These are phyloP conservation scores for Temnothorax unifasciatus DNA, from an alignment of 2,888 invertebrate genomes.

Conservation along the genomic window DNA sequence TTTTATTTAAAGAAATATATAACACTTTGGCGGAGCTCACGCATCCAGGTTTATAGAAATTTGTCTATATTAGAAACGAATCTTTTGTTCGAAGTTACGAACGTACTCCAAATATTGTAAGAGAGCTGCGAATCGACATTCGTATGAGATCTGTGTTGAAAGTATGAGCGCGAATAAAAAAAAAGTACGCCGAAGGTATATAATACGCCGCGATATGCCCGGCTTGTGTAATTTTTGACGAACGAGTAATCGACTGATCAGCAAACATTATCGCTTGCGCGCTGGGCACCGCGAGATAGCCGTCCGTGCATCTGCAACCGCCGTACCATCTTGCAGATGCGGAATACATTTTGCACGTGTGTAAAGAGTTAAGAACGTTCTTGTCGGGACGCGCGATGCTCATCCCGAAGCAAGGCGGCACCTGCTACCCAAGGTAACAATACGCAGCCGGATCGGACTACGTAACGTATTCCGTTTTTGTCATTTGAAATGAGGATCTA, in stretches of 20 bases:
- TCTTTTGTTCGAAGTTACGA: background rate
- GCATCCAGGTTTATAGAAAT: too few species aligned
- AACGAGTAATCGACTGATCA: slow-evolving; percentile 13
- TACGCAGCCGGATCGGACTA: slow-evolving; percentile 65
- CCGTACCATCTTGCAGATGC: slow-evolving; percentile 73
- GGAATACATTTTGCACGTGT: slow-evolving; percentile 67
- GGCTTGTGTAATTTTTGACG: slow-evolving; percentile 3
- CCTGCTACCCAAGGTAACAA: slow-evolving; percentile 75
- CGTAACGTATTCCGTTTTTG: slow-evolving; percentile 56
- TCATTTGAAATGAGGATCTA: slow-evolving; percentile 46
- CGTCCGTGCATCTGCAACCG: slow-evolving; percentile 67
- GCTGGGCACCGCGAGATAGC: slow-evolving; percentile 10
- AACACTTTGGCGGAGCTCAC: background rate
- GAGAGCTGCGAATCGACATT: background rate
- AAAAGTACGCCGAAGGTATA: background rate
- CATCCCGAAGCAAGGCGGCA: slow-evolving; percentile 73
- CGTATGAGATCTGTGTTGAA: background rate
- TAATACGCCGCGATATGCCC: background rate
- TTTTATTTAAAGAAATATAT: background rate
- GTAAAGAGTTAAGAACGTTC: slow-evolving; percentile 70
- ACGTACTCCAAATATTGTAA: background rate
- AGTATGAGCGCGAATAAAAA: background rate
- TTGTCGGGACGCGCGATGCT: slow-evolving; percentile 65
- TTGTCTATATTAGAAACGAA: background rate
- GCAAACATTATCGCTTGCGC: slow-evolving; percentile 34